Conservation (phyloP, 2,888 invertebrate genomes). For the Noctua comes region DNA sequence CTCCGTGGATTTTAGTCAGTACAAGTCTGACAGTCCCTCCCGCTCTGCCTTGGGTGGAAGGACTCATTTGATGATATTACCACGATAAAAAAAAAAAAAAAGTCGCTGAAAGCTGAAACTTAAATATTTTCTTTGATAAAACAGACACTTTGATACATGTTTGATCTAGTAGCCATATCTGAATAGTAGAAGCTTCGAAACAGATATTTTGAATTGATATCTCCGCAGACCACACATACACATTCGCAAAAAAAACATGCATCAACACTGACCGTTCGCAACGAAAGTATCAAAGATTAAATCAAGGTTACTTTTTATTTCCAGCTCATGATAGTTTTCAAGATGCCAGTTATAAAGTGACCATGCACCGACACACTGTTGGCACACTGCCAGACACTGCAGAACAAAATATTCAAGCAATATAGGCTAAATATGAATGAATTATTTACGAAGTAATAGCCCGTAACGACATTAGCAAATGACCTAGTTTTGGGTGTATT, state of each 20-base stretch:
- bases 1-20: too few relatives aligned
- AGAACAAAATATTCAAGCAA: constrained; percentile 70
- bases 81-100: too few relatives aligned
- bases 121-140: neutral
- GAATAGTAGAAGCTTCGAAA: neutral
- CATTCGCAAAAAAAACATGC: neutral
- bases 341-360: constrained; percentile 63
- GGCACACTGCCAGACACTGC: constrained; percentile 75
- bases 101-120: neutral
- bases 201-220: neutral
- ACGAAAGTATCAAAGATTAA: constrained; percentile 47
- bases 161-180: neutral
- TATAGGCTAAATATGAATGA: constrained; percentile 69
- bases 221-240: neutral
- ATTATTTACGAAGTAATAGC: constrained; percentile 66
- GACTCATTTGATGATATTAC: too few relatives aligned
- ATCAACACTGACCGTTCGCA: constrained; percentile 44
- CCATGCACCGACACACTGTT: constrained; percentile 68
- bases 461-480: constrained; percentile 62
- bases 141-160: neutral
- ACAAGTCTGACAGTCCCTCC: too few relatives aligned
- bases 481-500: constrained; percentile 56
- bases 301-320: constrained; percentile 69
- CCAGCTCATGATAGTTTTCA: constrained; percentile 60
- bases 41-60: too few relatives aligned